These are phyloP conservation scores for Apoda limacodes DNA, from an alignment of 2,888 invertebrate genomes.

Conservation along the genomic window DNA sequence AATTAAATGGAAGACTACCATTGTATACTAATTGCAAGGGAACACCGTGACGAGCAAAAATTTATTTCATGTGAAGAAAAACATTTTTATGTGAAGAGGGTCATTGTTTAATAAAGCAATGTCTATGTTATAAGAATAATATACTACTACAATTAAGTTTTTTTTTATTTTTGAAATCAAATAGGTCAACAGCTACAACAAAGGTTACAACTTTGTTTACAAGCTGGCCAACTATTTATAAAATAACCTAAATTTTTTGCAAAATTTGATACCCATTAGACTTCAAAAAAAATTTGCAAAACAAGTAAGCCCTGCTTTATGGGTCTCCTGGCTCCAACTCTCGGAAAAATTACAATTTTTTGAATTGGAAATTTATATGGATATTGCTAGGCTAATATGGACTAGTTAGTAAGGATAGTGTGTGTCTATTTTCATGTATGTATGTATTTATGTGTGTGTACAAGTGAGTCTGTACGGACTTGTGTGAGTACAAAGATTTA, in stretches of 20 bases:
- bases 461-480: no score
- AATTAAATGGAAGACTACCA: neutral
- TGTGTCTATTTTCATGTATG: no score
- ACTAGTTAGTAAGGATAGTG: neutral
- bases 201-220: constrained; percentile 8
- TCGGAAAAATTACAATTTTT: no score
- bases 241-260: constrained; percentile 10
- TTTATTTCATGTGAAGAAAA: neutral
- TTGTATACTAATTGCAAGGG: neutral
- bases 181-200: neutral
- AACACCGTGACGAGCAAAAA: neutral
- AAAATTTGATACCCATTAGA: no score
- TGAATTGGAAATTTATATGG: neutral
- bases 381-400: neutral
- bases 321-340: no score
- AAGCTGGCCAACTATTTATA: constrained; percentile 11
- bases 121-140: neutral
- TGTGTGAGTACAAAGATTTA: no score
- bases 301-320: neutral
- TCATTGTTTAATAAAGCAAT: neutral
- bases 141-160: neutral
- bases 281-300: no score
- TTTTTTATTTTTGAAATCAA: neutral
- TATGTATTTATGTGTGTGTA: no score
- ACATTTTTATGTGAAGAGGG: neutral